These are phyloP conservation scores for Nymphalis io DNA, from an alignment of 1,140 invertebrate species.

Conservation along the genomic window DNA sequence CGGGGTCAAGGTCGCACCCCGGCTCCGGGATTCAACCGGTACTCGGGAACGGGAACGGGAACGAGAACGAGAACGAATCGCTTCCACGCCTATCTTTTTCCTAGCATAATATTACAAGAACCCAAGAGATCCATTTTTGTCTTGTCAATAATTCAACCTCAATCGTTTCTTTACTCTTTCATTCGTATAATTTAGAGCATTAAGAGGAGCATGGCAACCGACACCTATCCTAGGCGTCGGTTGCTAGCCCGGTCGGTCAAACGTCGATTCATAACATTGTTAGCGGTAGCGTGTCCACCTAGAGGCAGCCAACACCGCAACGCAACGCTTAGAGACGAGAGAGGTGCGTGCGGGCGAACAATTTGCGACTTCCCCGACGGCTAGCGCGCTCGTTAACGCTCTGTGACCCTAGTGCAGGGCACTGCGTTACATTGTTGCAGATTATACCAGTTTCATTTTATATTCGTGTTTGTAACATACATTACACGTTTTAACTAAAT, in stretches of 20 bases:
- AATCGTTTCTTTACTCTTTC: too few species aligned
- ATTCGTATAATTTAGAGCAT: too few species aligned
- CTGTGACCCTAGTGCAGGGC: not conserved
- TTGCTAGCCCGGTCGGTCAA: too few species aligned
- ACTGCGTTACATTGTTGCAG: not conserved
- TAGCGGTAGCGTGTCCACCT: too few species aligned
- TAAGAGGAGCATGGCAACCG: too few species aligned
- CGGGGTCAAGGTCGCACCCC: slow-evolving; percentile 42
- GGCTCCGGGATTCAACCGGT: slow-evolving; percentile 24
- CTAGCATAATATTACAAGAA: not conserved
- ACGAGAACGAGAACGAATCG: not conserved
- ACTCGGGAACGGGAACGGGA: slow-evolving; percentile 2
- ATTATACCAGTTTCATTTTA: not conserved
- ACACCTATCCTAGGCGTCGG: too few species aligned
- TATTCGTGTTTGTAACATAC: too few species aligned
- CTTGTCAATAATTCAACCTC: too few species aligned
- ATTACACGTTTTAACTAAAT: too few species aligned
- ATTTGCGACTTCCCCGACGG: slow-evolving; percentile 19
- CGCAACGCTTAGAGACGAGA: not conserved
- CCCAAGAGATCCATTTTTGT: too few species aligned
- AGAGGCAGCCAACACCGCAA: too few species aligned
- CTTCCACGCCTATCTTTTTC: too few species aligned
- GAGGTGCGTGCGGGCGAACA: slow-evolving; percentile 15
- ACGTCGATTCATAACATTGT: not conserved
- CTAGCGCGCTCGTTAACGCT: slow-evolving; percentile 11